phyloP scores from a whole-genome alignment of 2,113 vertebrate genomes.

The Psophia crepitans region DNA sequence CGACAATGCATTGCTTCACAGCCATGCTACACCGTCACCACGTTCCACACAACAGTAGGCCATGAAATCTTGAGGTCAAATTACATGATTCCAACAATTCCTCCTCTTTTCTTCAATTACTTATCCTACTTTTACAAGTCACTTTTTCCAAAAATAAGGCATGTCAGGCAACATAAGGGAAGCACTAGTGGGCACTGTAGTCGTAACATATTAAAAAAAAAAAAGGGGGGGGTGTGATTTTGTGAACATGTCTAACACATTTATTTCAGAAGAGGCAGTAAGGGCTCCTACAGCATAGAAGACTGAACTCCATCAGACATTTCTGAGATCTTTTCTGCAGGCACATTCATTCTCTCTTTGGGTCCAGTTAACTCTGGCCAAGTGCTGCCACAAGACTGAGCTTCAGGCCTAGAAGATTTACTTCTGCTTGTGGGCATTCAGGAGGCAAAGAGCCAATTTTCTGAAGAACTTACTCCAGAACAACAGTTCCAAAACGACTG shows the following conservation, averaged over 20 bases:
- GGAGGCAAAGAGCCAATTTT: not conserved
- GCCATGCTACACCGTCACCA: not conserved
- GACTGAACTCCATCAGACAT: not conserved
- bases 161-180: not conserved
- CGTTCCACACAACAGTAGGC: not conserved
- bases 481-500: not conserved
- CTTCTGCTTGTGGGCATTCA: not conserved
- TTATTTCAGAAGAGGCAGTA: not conserved
- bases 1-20: not conserved
- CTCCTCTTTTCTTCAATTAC: not conserved
- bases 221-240: not conserved
- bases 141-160: not conserved
- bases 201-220: not conserved
- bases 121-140: not conserved
- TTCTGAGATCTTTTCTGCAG: not conserved
- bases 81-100: not conserved
- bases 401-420: not conserved
- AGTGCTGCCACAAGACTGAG: not conserved
- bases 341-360: not conserved
- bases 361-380: fast-evolving
- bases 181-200: not conserved
- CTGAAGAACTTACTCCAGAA: not conserved
- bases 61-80: not conserved
- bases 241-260: not conserved
- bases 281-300: not conserved